Conservation (phyloP, 2,113 vertebrate species). For the Dromiciops gliroides region DNA sequence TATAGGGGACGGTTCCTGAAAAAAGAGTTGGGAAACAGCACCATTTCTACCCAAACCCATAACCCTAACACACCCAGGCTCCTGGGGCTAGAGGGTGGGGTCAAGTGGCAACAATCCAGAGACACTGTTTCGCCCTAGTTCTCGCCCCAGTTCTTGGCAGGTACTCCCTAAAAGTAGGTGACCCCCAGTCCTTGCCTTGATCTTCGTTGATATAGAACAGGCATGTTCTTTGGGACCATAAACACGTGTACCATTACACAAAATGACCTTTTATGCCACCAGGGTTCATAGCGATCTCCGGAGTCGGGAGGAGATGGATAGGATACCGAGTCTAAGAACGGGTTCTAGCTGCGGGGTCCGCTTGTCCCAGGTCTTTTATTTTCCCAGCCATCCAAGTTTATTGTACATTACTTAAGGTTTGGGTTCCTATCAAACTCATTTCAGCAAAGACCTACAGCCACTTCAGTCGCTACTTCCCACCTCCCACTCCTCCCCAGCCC, state of each 20-base stretch:
- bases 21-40: background rate
- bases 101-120: background rate
- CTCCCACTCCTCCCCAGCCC: background rate
- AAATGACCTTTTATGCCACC: background rate
- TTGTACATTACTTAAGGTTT: background rate
- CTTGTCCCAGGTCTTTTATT: background rate
- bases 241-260: background rate
- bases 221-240: background rate
- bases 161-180: background rate
- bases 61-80: slow-evolving; percentile 61
- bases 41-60: slow-evolving; percentile 66
- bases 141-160: background rate
- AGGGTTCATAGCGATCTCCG: background rate
- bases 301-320: background rate
- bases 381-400: background rate
- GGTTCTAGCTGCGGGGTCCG: background rate
- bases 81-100: slow-evolving; percentile 7
- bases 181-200: background rate
- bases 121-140: background rate
- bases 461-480: background rate
- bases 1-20: background rate
- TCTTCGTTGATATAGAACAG: background rate
- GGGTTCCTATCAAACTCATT: background rate
- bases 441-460: background rate
- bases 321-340: background rate